Base-by-base conservation (phyloP, 2,888 invertebrate species). In the Chrysina gloriosa region DNA sequence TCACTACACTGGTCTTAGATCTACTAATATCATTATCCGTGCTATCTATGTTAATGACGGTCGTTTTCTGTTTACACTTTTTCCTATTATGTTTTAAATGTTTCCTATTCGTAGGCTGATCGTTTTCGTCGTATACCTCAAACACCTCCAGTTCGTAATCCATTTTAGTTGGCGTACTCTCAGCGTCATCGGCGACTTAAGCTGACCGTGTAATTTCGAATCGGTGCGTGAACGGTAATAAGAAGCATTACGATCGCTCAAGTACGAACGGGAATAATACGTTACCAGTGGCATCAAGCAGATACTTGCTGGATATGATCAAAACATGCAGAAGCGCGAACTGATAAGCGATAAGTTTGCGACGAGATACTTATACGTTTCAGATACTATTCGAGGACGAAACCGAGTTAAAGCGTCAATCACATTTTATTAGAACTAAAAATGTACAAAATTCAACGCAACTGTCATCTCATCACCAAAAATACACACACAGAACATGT, bases 131-230 rank as follows among this genome's bases (percentile, higher is more conserved):
- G 72, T 82, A 78, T 72, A 83, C 80, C 73, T 84, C 85, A 71
- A 86, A 84, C 75, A 86, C 86, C 77, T 86, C 84, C 79, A 86
- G 77, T 79, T 86, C 86, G 78, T 86, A 84, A 78, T 84, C 84
- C 84, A 84, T 84, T 69, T 74, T 72, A 47, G 27, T 6, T 6
- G 11, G n/a, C 36, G 36, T 16, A 56, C 39, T 11, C 36, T 56
- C 11, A 16, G 14, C 39, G 56, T 56, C 56, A 56, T 56, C 23
- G 56, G 39, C n/a, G n/a, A n/a, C 7, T 39, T 56, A 36, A 39
- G 23, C 36, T 56, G 56, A n/a, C 54, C 54, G 21, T 25, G 14
- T 14, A 56, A 39, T 56, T 36, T 36, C 21, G 56, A 56, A 5
- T 36, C 25, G 36, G 27, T 27, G 36, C 36, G n/a, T 11, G 39